Conservation (phyloP, 2,797 vertebrate species). For the Periparus ater region DNA sequence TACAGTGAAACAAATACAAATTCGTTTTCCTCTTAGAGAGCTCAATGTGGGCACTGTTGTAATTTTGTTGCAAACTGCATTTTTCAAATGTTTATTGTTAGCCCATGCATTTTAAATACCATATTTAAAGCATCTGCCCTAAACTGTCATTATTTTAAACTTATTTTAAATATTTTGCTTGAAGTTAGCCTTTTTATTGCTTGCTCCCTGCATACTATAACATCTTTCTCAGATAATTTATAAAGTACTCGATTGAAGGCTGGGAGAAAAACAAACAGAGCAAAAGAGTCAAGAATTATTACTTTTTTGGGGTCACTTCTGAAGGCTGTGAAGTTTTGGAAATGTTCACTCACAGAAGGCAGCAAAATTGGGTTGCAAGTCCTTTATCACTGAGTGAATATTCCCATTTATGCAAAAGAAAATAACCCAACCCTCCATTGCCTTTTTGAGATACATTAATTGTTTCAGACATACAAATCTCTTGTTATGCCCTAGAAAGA, state of each 20-base stretch:
- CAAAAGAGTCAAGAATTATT: background rate
- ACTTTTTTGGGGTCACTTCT: background rate
- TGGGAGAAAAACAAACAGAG: background rate
- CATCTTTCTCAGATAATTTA: background rate
- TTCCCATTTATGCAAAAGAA: background rate
- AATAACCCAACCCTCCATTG: background rate
- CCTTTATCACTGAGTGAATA: background rate
- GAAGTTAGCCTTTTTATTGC: background rate
- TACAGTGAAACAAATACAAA: background rate
- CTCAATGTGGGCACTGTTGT: background rate
- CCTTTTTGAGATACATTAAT: background rate
- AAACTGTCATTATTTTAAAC: background rate
- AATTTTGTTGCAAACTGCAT: background rate
- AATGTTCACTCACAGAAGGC: background rate
- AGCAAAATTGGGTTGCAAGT: background rate
- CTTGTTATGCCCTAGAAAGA: background rate
- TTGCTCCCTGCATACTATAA: background rate
- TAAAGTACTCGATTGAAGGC: background rate
- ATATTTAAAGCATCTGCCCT: background rate
- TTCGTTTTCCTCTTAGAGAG: background rate
- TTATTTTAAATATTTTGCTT: background rate
- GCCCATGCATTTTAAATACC: background rate
- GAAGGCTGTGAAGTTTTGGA: background rate
- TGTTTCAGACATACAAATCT: background rate
- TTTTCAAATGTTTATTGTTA: slow-evolving; percentile 31